These are phyloP conservation scores for Glyptemys insculpta DNA, from an alignment of 2,797 vertebrate species.

Conservation along the genomic window DNA sequence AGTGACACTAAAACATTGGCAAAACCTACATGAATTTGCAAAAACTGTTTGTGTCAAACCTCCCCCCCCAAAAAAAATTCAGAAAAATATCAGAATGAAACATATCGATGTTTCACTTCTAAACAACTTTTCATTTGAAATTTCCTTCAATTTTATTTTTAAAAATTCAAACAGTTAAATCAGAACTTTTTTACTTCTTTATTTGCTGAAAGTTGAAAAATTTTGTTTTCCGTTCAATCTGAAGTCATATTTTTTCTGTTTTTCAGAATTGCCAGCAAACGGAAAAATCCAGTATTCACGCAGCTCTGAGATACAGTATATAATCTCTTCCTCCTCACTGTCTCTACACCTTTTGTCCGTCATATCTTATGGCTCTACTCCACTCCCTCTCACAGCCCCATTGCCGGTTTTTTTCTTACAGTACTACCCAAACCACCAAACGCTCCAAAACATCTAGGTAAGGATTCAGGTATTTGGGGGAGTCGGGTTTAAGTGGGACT, in stretches of 20 bases:
- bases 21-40: too few relatives aligned
- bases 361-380: neutral
- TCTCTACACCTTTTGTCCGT: neutral
- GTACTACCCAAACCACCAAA: neutral
- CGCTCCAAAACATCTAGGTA: neutral
- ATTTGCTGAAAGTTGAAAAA: neutral
- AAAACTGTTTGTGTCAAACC: neutral
- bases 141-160: neutral
- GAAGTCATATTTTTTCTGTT: neutral
- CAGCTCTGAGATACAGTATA: neutral
- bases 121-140: neutral
- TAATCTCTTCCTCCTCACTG: accelerated
- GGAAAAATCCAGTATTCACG: too few relatives aligned
- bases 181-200: neutral
- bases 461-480: accelerated
- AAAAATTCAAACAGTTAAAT: neutral
- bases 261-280: neutral
- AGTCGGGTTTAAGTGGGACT: neutral
- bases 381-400: neutral
- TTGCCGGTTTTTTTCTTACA: neutral
- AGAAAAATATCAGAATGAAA: neutral
- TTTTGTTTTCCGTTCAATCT: neutral
- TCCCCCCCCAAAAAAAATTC: neutral
- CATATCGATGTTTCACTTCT: neutral
- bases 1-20: neutral